A percentile compares a stretch with the other conserved stretches of the same genome.
Conservation (phyloP, 2,797 vertebrate species). For the Gallinago solitaria region DNA sequence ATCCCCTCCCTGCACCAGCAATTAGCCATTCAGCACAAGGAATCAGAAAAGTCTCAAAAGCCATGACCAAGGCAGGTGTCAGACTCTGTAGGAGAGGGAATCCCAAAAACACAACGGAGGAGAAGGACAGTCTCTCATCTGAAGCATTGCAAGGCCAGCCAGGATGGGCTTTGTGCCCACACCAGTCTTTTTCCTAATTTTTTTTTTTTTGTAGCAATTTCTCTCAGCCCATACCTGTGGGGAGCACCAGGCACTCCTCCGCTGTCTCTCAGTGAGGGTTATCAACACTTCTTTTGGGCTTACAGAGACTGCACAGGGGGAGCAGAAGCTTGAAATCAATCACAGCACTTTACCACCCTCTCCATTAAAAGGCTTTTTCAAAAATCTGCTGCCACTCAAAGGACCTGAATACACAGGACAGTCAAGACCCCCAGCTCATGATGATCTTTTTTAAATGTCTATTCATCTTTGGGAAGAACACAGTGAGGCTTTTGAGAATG, state of each 20-base stretch:
- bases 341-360: background rate
- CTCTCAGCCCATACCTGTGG: background rate
- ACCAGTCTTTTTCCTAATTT: background rate
- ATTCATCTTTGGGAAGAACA: background rate
- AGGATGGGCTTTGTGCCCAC: background rate
- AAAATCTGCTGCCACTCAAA: background rate
- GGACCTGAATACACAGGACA: background rate
- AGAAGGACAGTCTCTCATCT: background rate
- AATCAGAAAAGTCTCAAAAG: background rate
- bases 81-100: background rate
- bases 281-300: background rate
- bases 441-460: background rate
- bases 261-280: background rate
- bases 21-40: background rate
- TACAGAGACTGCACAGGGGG: background rate
- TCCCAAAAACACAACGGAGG: background rate
- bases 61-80: background rate
- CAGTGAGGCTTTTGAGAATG: background rate
- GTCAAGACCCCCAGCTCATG: background rate
- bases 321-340: background rate
- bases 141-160: background rate
- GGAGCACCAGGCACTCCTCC: background rate
- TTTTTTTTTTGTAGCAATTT: background rate
- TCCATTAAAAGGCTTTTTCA: background rate
- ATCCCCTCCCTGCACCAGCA: background rate